Conservation (phyloP, 2,888 invertebrate species). For the Choreutis nemorana region DNA sequence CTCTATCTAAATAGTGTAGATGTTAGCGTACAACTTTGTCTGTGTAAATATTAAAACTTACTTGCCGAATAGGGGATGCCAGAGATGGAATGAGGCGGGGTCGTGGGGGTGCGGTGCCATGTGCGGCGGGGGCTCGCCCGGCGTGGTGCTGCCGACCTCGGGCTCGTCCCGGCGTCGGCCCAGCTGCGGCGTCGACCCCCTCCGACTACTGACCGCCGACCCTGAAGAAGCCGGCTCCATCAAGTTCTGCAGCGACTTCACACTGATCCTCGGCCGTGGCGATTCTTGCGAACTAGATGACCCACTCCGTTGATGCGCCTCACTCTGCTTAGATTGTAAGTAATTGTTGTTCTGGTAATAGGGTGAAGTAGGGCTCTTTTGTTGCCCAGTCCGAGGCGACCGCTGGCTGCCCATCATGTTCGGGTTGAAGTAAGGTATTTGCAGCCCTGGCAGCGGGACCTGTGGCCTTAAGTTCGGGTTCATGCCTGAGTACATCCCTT, state of each 20-base stretch:
- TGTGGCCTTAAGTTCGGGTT: slow-evolving; percentile 36
- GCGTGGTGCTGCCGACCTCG: slow-evolving; percentile 72
- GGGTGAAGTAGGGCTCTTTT: slow-evolving; percentile 51
- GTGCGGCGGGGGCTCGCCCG: slow-evolving; percentile 50
- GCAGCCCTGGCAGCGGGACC: slow-evolving; percentile 41
- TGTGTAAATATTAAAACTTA: too few species aligned
- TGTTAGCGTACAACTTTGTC: too few species aligned
- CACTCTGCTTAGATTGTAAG: slow-evolving; percentile 42
- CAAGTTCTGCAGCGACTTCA: slow-evolving; percentile 69
- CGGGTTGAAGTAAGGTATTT: slow-evolving; percentile 51
- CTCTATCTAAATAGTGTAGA: too few species aligned
- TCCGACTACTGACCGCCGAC: slow-evolving; percentile 31
- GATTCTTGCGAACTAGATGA: slow-evolving; percentile 41
- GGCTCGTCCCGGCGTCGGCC: slow-evolving; percentile 62
- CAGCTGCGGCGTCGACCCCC: slow-evolving; percentile 36
- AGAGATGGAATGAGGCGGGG: slow-evolving; percentile 73
- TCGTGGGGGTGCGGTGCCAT: slow-evolving; percentile 47
- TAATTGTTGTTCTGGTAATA: slow-evolving; percentile 55
- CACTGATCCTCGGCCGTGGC: slow-evolving; percentile 67
- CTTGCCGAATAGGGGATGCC: slow-evolving; percentile 90
- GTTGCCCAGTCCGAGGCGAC: slow-evolving; percentile 34
- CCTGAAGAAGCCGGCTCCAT: slow-evolving; percentile 57
- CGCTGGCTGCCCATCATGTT: slow-evolving; percentile 41
- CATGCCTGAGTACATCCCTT: slow-evolving; percentile 48
- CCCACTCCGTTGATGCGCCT: slow-evolving; percentile 29